These are phyloP conservation scores for Plagiodera versicolora DNA, from an alignment of 2,888 invertebrate species.

Conservation along the genomic window DNA sequence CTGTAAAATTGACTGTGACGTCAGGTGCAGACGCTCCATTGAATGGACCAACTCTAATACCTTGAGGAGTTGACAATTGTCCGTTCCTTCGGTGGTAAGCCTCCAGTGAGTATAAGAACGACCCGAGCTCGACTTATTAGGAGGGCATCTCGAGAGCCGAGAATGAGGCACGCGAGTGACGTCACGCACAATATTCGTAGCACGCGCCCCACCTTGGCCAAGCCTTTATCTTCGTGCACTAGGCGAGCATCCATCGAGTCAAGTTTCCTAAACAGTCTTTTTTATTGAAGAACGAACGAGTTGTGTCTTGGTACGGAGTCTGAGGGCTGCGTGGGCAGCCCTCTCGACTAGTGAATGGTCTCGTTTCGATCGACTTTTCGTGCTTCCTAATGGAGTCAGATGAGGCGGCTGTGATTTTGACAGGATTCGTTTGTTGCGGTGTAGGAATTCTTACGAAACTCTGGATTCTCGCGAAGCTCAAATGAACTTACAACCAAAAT, in stretches of 20 bases:
- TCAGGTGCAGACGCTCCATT: too few relatives aligned
- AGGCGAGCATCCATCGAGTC: slow-evolving; percentile 28
- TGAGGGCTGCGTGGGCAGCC: slow-evolving; percentile 29
- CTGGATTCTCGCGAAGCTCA: too few relatives aligned
- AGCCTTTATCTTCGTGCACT: slow-evolving; percentile 47
- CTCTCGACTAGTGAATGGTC: slow-evolving; percentile 26
- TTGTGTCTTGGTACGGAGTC: slow-evolving; percentile 28
- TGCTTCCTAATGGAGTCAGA: too few relatives aligned
- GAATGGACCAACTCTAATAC: too few relatives aligned
- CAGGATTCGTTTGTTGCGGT: too few relatives aligned
- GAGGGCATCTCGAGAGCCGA: slow-evolving; percentile 12
- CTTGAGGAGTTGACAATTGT: slow-evolving; percentile 7
- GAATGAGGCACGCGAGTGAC: slow-evolving; percentile 39
- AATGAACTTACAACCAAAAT: too few relatives aligned
- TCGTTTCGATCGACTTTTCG: not conserved
- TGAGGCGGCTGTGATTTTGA: too few relatives aligned
- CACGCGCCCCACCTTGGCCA: slow-evolving; percentile 55
- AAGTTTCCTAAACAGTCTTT: slow-evolving; percentile 52
- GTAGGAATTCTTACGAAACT: too few relatives aligned
- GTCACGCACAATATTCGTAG: slow-evolving; percentile 39
- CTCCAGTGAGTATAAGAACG: slow-evolving; percentile 3
- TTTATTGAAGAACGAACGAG: slow-evolving; percentile 29
- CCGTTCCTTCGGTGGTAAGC: not conserved
- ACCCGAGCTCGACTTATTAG: slow-evolving; percentile 15
- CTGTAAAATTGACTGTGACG: too few relatives aligned